Evolutionary conservation across 2,113 vertebrate species (phyloP).

Genomic region (Echinops telfairi): DNA sequence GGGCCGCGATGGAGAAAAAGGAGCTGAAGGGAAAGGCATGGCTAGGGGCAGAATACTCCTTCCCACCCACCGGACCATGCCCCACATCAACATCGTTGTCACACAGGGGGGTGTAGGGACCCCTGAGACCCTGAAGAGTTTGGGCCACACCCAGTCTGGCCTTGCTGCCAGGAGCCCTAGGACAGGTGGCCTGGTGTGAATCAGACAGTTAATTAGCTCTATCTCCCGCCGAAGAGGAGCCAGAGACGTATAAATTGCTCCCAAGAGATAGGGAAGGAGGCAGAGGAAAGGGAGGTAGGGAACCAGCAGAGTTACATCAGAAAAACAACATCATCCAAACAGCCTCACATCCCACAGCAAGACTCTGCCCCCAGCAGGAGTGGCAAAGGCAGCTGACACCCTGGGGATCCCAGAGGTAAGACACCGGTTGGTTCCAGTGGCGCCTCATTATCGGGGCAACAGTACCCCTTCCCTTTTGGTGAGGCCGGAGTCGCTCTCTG

Average conservation of each 20-base stretch:
- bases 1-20: neutral
- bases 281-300: constrained; percentile 58
- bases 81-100: neutral
- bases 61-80: neutral
- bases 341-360: rapidly evolving
- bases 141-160: constrained; percentile 67
- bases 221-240: constrained; percentile 72
- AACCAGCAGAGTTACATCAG: constrained; percentile 82
- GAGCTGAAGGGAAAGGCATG: neutral
- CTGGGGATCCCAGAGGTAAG: neutral
- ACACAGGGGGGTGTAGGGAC: constrained; percentile 20
- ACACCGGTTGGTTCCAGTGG: neutral
- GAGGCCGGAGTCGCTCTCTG: neutral
- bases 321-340: constrained; percentile 69
- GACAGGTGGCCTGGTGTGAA: constrained; percentile 81
- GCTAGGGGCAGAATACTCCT: neutral
- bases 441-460: neutral
- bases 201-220: constrained; percentile 68
- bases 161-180: constrained; percentile 37
- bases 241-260: constrained; percentile 79
- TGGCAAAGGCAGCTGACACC: constrained; percentile 1
- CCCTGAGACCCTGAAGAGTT: constrained; percentile 60
- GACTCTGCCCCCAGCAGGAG: neutral
- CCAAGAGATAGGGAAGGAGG: constrained; percentile 67
- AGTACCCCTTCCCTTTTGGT: neutral